Evolutionary conservation across 2,797 vertebrate genomes (phyloP), one percentile per base, ranked within the genome.

Genomic region (Rhabdomys pumilio): DNA sequence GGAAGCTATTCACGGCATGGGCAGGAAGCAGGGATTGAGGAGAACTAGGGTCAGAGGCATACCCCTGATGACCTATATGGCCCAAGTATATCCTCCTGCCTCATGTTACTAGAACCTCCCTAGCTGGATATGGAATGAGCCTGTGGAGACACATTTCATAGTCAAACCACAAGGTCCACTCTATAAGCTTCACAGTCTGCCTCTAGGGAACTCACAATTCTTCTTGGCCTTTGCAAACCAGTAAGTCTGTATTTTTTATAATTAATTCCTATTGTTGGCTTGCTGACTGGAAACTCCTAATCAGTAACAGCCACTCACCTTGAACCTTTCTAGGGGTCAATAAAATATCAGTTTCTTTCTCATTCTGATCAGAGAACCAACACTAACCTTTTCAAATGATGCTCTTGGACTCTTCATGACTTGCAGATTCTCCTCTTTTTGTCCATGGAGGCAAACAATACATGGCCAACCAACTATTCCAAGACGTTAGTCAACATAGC

Each of bases 351-450:
- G 17, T 29, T 92, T 41, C 12, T 57, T 3, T 72, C 15, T 83
- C 41, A 79, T 50, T 90, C 82, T 76, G 61, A 15, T 22, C 55
- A 77, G 13, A 26, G 8, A 1, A 77, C 15, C 13, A 65, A 73
- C 44, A 44, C 67, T 47, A 92, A 96, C 29, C 13, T 82, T 91
- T 92, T 90, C 69, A 61, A 79, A 86, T 75, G 73, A 75, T 67
- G 12, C 67, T 90, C 34, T 90, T 72, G 47, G 89, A 91, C 22
- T 4, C 26, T 44, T 95, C 90, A 81, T 95, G 38, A 55, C 24
- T 63, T 89, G 20, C 88, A 87, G 17, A 84, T 53, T 20, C 38
- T 88, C 24, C 31, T 61, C 41, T 3, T 44, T 34, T 77, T 31
- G 3, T 77, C 38, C 20, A 44, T 26, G 61, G n/a, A 31, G 57